Evolutionary conservation across 2,888 invertebrate genomes (phyloP), one percentile per base, ranked within the genome.

Genomic region (Cephalotes varians): DNA sequence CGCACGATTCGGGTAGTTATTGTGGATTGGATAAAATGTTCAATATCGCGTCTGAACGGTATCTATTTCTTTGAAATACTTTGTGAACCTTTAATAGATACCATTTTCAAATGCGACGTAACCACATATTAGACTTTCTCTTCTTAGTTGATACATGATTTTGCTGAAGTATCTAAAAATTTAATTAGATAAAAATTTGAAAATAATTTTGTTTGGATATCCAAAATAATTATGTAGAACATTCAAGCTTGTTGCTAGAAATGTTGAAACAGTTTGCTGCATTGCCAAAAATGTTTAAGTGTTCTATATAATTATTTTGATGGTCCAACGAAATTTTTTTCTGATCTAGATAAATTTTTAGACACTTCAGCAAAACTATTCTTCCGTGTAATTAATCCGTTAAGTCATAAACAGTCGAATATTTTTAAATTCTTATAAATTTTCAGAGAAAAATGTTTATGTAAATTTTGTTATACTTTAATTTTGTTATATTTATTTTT

Each of bases 11-110:
- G 76, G 34, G 5, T 34, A 15, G 64, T 67, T 67, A 54, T 54
- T 28, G 54, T 54, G 15, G 51, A 76, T 76, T 76, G 76, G 51
- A 40, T 40, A 44, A 77, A 77, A 77, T 69, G 56, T 77, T 67
- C 40, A 76, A 76, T 67, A 40, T 28, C 6, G n/a, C 51, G 10
- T 37, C 28, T 51, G 37, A 54, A 74, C 18, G 37, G 25, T 12
- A 37, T 64, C 12, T 28, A n/a, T 28, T 76, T 76, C 28, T 76
- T 25, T 37, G 21, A 74, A 74, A 40, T 74, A 67, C 54, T 31
- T 64, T 18, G n/a, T 51, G 18, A 49, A 37, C 49, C 31, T 74
- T 74, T 28, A 76, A 76, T 40, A 40, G 34, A 34, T n/a, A 34
- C 49, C 7, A 37, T 64, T 76, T 76, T 51, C n/a, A 25, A 74